phyloP scores from a whole-genome alignment of 2,888 invertebrate genomes.

The Oegoconia quadripuncta region DNA sequence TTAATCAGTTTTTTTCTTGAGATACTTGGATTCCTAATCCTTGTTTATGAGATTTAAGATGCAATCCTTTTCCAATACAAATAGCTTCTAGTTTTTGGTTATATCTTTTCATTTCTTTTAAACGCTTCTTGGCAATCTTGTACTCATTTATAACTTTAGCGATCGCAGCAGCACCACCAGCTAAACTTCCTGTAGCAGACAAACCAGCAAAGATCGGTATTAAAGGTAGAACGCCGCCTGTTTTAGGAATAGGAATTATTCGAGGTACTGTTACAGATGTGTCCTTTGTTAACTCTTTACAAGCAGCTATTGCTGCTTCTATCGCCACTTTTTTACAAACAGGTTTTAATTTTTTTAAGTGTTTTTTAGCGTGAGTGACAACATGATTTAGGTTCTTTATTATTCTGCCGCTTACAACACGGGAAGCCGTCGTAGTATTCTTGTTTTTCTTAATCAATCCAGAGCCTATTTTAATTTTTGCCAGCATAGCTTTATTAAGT shows the following conservation, averaged over 20 bases:
- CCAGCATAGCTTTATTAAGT: slow-evolving; percentile 13
- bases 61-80: slow-evolving; percentile 1
- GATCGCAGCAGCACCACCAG: slow-evolving; percentile 43
- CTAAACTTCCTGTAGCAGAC: slow-evolving; percentile 35
- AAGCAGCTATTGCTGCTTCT: slow-evolving; percentile 16
- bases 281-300: slow-evolving; percentile 21
- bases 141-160: slow-evolving; percentile 34
- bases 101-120: slow-evolving; percentile 9
- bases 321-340: slow-evolving; percentile 17
- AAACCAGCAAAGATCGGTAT: slow-evolving; percentile 44
- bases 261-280: slow-evolving; percentile 23
- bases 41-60: slow-evolving; percentile 1
- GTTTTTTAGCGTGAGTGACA: slow-evolving; percentile 11
- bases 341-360: slow-evolving; percentile 17
- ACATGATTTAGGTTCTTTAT: slow-evolving; percentile 16
- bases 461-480: slow-evolving; percentile 9
- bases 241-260: slow-evolving; percentile 39
- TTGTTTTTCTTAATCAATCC: too few species aligned
- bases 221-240: slow-evolving; percentile 37
- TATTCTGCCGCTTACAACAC: too few species aligned
- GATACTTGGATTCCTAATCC: slow-evolving; percentile 29
- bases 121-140: slow-evolving; percentile 29
- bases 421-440: too few species aligned
- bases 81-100: background rate
- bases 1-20: slow-evolving; percentile 26